A percentile compares a stretch with the other conserved stretches of the same genome.
phyloP scores from a whole-genome alignment of 2,113 vertebrate genomes.

The Rana temporaria region DNA sequence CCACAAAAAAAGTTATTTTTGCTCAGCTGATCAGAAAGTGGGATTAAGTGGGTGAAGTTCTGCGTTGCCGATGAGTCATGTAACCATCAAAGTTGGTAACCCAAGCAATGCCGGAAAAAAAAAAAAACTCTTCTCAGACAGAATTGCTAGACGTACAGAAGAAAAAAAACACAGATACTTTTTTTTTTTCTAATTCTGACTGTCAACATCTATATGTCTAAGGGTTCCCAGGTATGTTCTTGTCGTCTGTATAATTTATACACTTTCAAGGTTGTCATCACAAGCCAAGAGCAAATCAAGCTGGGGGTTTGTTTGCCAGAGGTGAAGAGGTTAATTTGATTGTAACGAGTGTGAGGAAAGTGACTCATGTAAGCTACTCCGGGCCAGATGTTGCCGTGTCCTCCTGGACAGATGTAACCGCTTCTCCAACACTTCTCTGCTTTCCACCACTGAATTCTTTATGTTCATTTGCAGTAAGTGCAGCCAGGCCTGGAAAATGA shows the following conservation, averaged over 20 bases:
- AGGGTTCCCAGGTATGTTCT: conserved; percentile 21
- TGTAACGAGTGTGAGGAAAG: conserved; percentile 74
- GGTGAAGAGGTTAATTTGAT: conserved; percentile 69
- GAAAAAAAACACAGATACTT: not conserved
- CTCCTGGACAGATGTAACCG: conserved; percentile 64
- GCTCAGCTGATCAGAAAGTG: not conserved
- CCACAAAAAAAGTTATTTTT: not conserved
- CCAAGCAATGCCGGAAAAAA: not conserved
- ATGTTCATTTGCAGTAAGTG: not conserved
- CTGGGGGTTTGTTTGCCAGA: conserved; percentile 27
- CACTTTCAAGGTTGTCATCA: conserved; percentile 43
- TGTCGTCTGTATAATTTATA: conserved; percentile 21
- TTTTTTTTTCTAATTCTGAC: conserved; percentile 15
- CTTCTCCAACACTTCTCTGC: not conserved
- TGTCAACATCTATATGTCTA: conserved; percentile 42
- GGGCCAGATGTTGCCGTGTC: conserved; percentile 73
- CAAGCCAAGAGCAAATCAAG: conserved; percentile 65
- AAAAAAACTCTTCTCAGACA: not conserved
- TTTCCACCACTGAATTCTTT: not conserved
- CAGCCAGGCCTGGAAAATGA: not conserved
- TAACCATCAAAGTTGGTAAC: conserved; percentile 7
- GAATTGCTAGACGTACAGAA: conserved; percentile 7
- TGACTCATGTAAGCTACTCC: conserved; percentile 68
- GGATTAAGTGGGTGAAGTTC: not conserved
- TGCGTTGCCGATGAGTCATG: conserved; percentile 5